Evolutionary conservation across 2,113 vertebrate species (phyloP).

Genomic region (Gallinago undulata): DNA sequence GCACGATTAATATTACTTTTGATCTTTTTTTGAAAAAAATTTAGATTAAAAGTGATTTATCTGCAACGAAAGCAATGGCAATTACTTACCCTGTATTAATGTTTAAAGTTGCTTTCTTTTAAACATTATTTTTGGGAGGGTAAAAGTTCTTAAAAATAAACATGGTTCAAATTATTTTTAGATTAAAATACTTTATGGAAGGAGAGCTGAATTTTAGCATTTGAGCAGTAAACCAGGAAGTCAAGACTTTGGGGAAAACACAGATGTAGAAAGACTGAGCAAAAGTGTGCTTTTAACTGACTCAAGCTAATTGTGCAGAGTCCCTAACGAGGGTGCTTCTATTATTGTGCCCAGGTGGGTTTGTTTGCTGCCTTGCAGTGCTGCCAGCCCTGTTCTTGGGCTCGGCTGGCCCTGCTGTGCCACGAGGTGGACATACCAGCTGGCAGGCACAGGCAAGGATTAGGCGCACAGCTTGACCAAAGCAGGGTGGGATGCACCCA

Average conservation of each 20-base stretch:
- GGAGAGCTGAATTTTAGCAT: constrained; percentile 34
- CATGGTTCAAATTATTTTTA: constrained; percentile 70
- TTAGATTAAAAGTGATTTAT: constrained; percentile 74
- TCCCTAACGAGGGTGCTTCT: accelerated
- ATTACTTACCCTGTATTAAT: constrained; percentile 70
- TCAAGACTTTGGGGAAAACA: neutral
- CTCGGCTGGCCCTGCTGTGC: accelerated
- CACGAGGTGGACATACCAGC: accelerated
- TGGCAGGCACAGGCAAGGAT: neutral
- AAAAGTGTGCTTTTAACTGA: neutral
- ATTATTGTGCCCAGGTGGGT: neutral
- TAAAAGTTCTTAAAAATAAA: constrained; percentile 68
- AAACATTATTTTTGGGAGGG: constrained; percentile 69
- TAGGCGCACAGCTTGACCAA: neutral
- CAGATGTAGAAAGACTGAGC: constrained; percentile 12
- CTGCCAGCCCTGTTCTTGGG: neutral
- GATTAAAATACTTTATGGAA: constrained; percentile 56
- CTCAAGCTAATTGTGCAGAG: neutral
- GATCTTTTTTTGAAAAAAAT: neutral
- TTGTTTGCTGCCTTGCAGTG: neutral
- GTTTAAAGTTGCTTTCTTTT: constrained; percentile 69
- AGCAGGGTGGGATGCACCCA: too few relatives aligned
- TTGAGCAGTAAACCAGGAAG: constrained; percentile 55
- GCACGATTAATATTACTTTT: constrained; percentile 54
- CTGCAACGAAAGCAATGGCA: constrained; percentile 62